Evolutionary conservation across 23 tunicate species (phyloP).

Genomic region (Phallusia fumigata): DNA sequence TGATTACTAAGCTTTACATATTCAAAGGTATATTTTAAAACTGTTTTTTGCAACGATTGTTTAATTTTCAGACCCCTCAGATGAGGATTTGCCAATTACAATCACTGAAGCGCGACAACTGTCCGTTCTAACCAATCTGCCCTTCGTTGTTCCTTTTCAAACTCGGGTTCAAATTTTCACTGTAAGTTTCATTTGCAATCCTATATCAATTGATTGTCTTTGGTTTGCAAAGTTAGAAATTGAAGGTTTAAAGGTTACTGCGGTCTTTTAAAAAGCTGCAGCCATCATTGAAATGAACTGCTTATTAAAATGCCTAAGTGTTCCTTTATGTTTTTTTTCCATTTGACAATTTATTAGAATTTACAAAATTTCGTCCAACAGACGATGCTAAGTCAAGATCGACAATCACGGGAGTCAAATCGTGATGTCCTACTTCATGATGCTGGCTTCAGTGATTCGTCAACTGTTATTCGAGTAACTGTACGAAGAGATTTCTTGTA

Average conservation of each 20-base stretch:
- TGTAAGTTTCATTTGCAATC: conserved; percentile 20
- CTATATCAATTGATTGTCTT: no score
- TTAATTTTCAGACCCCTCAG: conserved; percentile 37
- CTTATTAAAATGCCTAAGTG: no score
- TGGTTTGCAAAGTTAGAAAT: not conserved
- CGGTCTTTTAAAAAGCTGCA: no score
- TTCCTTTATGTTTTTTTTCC: no score
- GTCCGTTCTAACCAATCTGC: conserved; percentile 50
- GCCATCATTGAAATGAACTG: no score
- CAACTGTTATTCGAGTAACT: conserved; percentile 42
- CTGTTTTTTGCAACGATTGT: not conserved
- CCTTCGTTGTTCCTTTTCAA: conserved; percentile 72
- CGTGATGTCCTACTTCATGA: conserved; percentile 59
- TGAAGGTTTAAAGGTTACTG: not conserved
- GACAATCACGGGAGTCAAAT: conserved; percentile 35
- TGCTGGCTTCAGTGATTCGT: conserved; percentile 60
- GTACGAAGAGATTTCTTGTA: conserved; percentile 74
- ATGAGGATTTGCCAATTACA: conserved; percentile 55
- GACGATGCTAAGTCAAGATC: conserved; percentile 82
- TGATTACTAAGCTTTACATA: no score
- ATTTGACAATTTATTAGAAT: no score
- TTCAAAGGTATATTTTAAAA: no score
- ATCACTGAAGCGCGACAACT: conserved; percentile 69
- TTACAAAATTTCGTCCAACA: not conserved
- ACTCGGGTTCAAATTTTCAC: conserved; percentile 66